Base-by-base conservation (phyloP, 2,797 vertebrate genomes). In the Corythornis leucogaster region DNA sequence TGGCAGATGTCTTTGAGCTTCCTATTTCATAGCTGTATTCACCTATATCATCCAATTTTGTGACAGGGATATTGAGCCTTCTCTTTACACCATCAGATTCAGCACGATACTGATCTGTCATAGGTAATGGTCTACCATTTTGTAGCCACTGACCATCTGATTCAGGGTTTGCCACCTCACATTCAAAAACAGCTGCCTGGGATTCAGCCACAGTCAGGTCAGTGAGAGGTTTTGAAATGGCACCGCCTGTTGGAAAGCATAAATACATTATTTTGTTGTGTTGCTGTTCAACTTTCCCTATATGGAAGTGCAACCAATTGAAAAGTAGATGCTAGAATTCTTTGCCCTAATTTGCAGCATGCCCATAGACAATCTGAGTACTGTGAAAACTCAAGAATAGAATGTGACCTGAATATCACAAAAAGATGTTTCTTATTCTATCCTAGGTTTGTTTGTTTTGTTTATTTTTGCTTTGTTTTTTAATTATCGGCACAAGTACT, bases 1-100 rank as follows among this genome's bases (percentile, higher is more conserved):
- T 99, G 61, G 99, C 99, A 24, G 98, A 98, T 58, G 99, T 99
- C 97, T 99, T 99, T 62, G 99, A 99, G 96, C 98, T 99, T 93
- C 99, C 99, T 95, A 99, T 98, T 97, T 99, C 98, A 92, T 99
- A 99, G 78, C 98, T 99, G 42, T 99, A 99, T 96, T 99, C 99
- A 59, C 98, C 99, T 20, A 98, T 96, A 68, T 99, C 99, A 81
- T 99, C 98, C 12, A 99, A 95, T 94, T 98, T 98, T 21, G 98
- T 98, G 12, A 98, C 98, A 81, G 96, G 90, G 70, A 99, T 98
- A 82, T 98, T 64, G 67, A 99, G 98, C 31, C 98, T 98, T 77
- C 99, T 98, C 89, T 98, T 97, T 13, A 97, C 96, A 28, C 98
- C 98, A 4, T 98, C 97, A 48, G 98, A 97, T 92, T 99, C 98